These are phyloP conservation scores for Poeciliopsis infans DNA, from an alignment of 2,797 vertebrate species.

Conservation along the genomic window DNA sequence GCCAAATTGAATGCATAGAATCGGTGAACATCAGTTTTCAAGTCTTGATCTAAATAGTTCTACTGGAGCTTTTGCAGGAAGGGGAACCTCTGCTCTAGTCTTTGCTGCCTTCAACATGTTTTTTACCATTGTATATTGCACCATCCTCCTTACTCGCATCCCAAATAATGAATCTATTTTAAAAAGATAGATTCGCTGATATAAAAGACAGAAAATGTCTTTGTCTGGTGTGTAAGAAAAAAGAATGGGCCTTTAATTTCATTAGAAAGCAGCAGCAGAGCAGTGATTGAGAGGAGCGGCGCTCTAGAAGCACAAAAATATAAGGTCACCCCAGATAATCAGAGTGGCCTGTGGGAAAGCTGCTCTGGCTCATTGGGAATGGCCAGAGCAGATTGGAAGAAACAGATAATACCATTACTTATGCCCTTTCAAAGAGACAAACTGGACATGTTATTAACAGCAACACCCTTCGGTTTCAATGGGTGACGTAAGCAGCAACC, in stretches of 20 bases:
- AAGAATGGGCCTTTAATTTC: constrained; percentile 27
- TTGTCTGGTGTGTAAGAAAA: not conserved
- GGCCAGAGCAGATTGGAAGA: constrained; percentile 27
- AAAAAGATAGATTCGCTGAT: not conserved
- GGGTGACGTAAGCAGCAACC: not conserved
- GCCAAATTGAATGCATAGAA: not conserved
- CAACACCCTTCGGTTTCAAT: not conserved
- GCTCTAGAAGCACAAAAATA: constrained; percentile 42
- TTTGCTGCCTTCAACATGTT: not conserved
- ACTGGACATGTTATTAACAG: not conserved
- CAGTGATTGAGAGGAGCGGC: constrained; percentile 28
- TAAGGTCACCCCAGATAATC: constrained; percentile 58
- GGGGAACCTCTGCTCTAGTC: not conserved
- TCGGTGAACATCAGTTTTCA: not conserved
- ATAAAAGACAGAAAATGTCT: not conserved
- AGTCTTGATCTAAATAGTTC: not conserved
- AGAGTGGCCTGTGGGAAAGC: constrained; percentile 46
- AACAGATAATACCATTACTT: constrained; percentile 42
- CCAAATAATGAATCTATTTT: not conserved
- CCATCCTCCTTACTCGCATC: not conserved
- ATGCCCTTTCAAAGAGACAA: constrained; percentile 25
- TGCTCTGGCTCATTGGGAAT: constrained; percentile 18
- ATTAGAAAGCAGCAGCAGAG: constrained; percentile 29
- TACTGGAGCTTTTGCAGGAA: not conserved
- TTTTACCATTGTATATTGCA: not conserved